Percentiles rank a stretch among this genome's conserved stretches.
These are phyloP conservation scores for Chloroceryle amazona DNA, from an alignment of 2,797 vertebrate genomes.

Conservation along the genomic window DNA sequence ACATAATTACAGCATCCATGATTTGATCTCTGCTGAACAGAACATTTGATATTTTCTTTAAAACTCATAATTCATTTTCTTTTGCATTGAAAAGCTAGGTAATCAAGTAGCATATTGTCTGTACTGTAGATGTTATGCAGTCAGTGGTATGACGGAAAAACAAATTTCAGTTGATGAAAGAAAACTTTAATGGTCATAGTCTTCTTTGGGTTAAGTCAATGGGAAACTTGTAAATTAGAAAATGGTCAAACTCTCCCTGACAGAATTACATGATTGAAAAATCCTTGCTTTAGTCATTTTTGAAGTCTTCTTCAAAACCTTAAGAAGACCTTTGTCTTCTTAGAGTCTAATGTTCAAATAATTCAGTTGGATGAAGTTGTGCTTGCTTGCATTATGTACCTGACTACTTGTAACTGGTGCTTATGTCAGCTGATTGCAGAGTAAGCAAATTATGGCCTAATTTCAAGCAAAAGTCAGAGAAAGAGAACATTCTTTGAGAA, in stretches of 20 bases:
- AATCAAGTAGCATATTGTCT: neutral
- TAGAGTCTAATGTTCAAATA: neutral
- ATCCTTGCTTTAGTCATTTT: neutral
- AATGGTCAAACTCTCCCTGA: neutral
- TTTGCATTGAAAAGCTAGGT: neutral
- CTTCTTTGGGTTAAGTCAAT: neutral
- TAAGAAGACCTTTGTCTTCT: neutral
- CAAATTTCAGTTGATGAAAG: neutral
- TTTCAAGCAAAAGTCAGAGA: neutral
- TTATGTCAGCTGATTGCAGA: neutral
- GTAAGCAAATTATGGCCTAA: neutral
- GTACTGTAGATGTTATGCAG: neutral
- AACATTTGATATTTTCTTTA: neutral
- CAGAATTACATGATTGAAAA: neutral
- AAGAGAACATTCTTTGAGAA: neutral
- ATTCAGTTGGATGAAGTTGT: neutral
- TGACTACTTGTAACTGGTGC: neutral
- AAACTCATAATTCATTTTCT: neutral
- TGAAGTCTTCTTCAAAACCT: neutral
- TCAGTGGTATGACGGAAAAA: neutral
- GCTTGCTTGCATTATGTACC: neutral
- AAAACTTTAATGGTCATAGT: neutral
- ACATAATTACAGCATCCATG: neutral
- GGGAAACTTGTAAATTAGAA: neutral
- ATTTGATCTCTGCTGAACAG: neutral